Percentiles rank a stretch among this genome's conserved stretches.
phyloP scores from a whole-genome alignment of 2,113 vertebrate genomes.

The Chinchilla lanigera region DNA sequence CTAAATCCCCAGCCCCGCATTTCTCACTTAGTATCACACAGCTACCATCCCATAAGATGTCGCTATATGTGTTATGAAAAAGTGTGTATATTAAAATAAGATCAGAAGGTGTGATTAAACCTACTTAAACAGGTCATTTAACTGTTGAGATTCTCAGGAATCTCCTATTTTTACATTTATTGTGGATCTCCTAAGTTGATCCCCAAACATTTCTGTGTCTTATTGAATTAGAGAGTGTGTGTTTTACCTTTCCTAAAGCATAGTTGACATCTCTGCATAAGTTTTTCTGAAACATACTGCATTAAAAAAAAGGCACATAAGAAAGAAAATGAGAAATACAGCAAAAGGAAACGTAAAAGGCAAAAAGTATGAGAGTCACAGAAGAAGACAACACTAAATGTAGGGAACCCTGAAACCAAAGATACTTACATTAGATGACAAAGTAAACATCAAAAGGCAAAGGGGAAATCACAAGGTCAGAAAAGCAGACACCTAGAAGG shows the following conservation, averaged over 20 bases:
- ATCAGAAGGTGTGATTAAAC: background rate
- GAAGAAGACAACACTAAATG: conserved; percentile 1
- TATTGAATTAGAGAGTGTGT: background rate
- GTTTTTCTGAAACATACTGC: background rate
- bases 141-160: background rate
- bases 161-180: background rate
- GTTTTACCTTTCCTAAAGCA: background rate
- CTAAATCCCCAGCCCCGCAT: too few relatives aligned
- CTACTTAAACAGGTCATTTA: background rate
- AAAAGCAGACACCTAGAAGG: background rate
- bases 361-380: background rate
- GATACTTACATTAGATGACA: background rate
- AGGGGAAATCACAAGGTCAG: background rate
- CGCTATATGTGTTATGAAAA: background rate
- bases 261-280: background rate
- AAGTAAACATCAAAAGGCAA: too few relatives aligned
- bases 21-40: background rate
- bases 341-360: background rate
- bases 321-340: background rate
- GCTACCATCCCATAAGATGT: background rate
- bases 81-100: background rate
- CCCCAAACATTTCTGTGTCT: background rate
- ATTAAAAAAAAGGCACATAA: background rate
- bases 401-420: background rate
- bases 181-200: background rate